Percentiles rank a stretch among this genome's conserved stretches.
phyloP scores from a whole-genome alignment of 2,113 vertebrate species.

The Lates calcarifer region DNA sequence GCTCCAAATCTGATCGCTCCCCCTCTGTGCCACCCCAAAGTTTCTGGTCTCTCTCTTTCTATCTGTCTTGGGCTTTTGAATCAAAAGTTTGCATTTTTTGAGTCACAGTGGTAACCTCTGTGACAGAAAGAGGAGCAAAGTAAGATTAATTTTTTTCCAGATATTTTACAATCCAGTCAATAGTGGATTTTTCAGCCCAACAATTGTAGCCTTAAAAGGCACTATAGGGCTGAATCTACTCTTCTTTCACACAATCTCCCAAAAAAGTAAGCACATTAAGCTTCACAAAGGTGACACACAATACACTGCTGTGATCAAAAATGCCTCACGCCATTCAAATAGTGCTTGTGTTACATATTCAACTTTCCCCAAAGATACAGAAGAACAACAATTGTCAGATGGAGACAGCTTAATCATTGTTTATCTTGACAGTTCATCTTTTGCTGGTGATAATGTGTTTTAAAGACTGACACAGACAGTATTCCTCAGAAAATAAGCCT shows the following conservation, averaged over 20 bases:
- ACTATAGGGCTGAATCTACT: no score
- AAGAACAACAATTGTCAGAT: background rate
- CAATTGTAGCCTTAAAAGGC: background rate
- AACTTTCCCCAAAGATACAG: background rate
- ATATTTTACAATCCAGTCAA: background rate
- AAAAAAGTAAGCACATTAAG: background rate
- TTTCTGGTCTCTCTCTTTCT: slow-evolving; percentile 20
- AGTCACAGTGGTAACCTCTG: background rate
- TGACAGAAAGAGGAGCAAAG: background rate
- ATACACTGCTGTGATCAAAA: no score
- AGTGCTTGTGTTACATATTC: background rate
- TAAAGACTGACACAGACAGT: background rate
- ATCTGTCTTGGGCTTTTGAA: slow-evolving; percentile 2
- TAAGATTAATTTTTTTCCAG: background rate
- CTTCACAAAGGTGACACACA: no score
- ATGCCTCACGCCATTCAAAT: background rate
- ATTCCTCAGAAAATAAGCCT: slow-evolving; percentile 7
- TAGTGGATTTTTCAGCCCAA: background rate
- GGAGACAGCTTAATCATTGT: background rate
- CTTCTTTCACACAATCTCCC: background rate
- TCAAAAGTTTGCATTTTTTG: no score
- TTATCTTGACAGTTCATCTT: slow-evolving; percentile 11
- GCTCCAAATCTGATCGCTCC: slow-evolving; percentile 60
- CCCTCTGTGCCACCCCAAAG: slow-evolving; percentile 34
- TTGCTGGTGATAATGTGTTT: slow-evolving; percentile 6